Evolutionary conservation across 2,113 vertebrate species (phyloP).

Genomic region (Zosterops borbonicus): DNA sequence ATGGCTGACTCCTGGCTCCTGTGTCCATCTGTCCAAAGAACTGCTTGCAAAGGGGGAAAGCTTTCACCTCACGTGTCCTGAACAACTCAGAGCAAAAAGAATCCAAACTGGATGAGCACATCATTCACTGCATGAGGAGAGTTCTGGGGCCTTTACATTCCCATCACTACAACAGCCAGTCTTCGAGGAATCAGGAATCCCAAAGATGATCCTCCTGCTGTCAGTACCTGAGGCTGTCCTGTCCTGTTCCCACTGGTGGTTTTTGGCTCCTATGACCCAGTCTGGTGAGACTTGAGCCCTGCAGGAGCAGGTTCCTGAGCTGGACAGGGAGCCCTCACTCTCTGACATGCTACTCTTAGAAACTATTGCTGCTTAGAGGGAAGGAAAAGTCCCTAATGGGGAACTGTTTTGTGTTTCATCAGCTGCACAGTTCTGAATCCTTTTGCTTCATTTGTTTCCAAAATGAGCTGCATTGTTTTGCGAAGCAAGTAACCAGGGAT

Average conservation of each 20-base stretch:
- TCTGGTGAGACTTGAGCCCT: background rate
- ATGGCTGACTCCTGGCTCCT: background rate
- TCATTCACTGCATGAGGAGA: background rate
- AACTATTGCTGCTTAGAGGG: background rate
- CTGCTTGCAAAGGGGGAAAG: background rate
- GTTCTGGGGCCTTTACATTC: background rate
- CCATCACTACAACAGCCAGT: background rate
- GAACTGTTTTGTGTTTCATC: background rate
- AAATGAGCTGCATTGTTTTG: background rate
- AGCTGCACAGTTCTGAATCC: background rate
- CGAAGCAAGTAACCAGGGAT: background rate
- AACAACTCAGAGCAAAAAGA: background rate
- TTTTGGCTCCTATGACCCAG: background rate
- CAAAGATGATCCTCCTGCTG: background rate
- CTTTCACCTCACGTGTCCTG: background rate
- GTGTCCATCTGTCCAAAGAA: background rate
- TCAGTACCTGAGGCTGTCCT: background rate
- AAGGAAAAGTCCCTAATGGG: background rate
- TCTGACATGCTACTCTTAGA: background rate
- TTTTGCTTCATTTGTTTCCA: background rate
- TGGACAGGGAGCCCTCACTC: background rate
- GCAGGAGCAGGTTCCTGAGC: background rate
- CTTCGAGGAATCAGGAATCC: background rate
- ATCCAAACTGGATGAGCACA: rapidly evolving
- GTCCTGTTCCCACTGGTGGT: background rate